A percentile compares a stretch with the other conserved stretches of the same genome.
Conservation (phyloP, 2,113 vertebrate species). For the Eclectus roratus region DNA sequence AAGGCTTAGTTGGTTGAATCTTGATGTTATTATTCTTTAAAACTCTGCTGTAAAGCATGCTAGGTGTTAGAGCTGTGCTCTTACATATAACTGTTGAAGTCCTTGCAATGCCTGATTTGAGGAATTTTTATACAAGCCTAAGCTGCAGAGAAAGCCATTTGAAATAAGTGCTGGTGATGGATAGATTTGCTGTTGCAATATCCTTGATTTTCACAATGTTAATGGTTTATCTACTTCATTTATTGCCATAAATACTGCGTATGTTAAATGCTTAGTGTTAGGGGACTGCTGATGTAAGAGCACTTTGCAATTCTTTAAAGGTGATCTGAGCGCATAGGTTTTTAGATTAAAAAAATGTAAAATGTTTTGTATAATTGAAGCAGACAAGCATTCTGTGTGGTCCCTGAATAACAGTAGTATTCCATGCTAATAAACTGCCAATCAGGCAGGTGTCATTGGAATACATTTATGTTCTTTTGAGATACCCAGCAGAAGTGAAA, state of each 20-base stretch:
- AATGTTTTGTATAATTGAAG: background rate
- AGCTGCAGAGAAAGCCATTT: slow-evolving; percentile 32
- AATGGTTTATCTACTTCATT: background rate
- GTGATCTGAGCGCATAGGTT: background rate
- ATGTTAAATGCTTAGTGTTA: background rate
- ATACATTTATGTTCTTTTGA: background rate
- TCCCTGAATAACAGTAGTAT: background rate
- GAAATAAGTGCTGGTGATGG: background rate
- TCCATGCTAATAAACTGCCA: slow-evolving; percentile 7
- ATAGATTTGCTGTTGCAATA: background rate
- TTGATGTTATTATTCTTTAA: slow-evolving; percentile 32
- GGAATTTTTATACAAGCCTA: slow-evolving; percentile 25
- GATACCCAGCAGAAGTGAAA: background rate
- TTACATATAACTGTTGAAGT: slow-evolving; percentile 52
- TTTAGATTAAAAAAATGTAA: background rate
- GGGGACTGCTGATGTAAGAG: background rate
- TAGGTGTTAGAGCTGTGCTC: slow-evolving; percentile 39
- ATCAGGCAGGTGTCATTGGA: background rate
- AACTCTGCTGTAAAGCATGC: slow-evolving; percentile 34
- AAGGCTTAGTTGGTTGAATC: slow-evolving; percentile 54
- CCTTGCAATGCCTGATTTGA: background rate
- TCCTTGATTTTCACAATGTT: background rate
- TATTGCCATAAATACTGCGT: background rate
- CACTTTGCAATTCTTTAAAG: background rate
- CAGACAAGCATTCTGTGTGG: background rate